Percentiles rank a stretch among this genome's conserved stretches.
Conservation (phyloP, 1,140 invertebrate genomes). For the Branchinecta lindahli region DNA sequence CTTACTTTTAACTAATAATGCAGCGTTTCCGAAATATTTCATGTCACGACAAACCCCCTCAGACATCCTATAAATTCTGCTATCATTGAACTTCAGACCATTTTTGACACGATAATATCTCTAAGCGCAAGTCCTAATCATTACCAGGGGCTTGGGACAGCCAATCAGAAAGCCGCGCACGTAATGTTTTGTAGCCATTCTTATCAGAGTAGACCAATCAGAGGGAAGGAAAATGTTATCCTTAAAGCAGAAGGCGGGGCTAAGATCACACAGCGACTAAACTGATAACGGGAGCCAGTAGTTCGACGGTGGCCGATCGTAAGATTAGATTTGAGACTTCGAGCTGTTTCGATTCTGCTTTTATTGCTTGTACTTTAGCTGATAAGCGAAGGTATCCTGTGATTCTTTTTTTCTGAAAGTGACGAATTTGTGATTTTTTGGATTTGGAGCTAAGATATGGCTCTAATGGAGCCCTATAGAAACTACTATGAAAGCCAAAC, state of each 20-base stretch:
- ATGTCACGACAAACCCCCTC: not conserved
- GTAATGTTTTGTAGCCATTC: not conserved
- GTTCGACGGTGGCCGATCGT: conserved; percentile 2
- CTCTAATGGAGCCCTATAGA: conserved; percentile 8
- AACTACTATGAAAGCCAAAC: conserved; percentile 4
- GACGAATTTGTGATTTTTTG: too few species aligned
- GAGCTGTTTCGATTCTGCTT: not conserved
- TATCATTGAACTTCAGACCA: conserved; percentile 3
- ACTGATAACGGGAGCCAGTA: not conserved
- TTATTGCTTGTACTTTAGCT: not conserved
- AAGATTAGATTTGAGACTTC: not conserved
- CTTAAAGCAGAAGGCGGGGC: not conserved
- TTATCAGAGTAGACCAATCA: not conserved
- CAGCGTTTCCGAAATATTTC: too few species aligned
- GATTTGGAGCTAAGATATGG: not conserved
- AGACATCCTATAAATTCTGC: conserved; percentile 3
- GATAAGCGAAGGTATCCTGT: not conserved
- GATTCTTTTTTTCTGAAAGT: not conserved
- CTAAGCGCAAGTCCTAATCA: conserved; percentile 6
- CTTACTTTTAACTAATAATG: too few species aligned
- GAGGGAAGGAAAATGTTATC: not conserved
- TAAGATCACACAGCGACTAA: conserved; percentile 8
- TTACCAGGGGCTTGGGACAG: not conserved
- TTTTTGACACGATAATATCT: not conserved
- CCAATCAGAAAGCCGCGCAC: not conserved